Percentiles rank a stretch among this genome's conserved stretches.
Conservation (phyloP, 1,140 invertebrate genomes). For the Procambarus clarkii region DNA sequence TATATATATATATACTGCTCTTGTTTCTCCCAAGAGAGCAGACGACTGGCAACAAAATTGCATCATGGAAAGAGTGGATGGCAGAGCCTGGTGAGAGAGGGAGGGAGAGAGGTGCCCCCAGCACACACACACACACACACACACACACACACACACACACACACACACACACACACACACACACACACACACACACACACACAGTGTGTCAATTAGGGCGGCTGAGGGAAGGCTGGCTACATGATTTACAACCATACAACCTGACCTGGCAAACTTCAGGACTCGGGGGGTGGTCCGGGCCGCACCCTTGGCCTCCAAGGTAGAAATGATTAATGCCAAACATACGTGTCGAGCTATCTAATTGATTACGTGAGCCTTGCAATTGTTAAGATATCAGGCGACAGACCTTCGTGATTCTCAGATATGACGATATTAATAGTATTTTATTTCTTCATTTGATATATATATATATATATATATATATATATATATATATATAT, state of each 20-base stretch:
- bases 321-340: conserved; percentile 28
- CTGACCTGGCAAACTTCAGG: conserved; percentile 53
- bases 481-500: no score
- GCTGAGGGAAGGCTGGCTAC: conserved; percentile 23
- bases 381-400: background rate
- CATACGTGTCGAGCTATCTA: conserved; percentile 21
- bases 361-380: background rate
- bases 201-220: conserved; percentile 53
- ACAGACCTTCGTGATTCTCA: no score
- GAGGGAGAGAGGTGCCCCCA: no score
- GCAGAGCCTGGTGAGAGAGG: no score
- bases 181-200: conserved; percentile 27
- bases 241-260: conserved; percentile 52
- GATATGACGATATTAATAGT: no score
- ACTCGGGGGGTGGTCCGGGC: conserved; percentile 31
- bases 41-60: conserved; percentile 21
- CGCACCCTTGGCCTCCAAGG: background rate
- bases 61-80: no score
- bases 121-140: no score
- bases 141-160: no score
- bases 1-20: no score
- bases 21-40: background rate
- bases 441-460: no score
- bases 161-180: no score
- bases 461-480: no score